A percentile compares a stretch with the other conserved stretches of the same genome.
phyloP scores from a whole-genome alignment of 2,113 vertebrate species.

The Lasiurus borealis region DNA sequence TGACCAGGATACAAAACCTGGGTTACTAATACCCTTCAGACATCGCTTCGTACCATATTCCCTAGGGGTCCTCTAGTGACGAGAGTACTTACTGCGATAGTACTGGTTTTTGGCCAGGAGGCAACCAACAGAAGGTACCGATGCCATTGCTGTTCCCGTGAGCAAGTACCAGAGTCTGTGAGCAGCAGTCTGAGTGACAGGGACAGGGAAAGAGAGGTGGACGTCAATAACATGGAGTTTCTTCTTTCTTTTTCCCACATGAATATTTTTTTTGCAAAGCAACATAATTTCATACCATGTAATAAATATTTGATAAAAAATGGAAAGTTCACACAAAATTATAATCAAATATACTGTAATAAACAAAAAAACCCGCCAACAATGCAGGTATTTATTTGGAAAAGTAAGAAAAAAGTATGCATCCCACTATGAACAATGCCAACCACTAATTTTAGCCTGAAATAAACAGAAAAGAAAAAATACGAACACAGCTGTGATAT shows the following conservation, averaged over 20 bases:
- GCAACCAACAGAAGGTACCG: constrained; percentile 87
- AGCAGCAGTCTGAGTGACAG: constrained; percentile 13
- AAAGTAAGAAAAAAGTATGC: neutral
- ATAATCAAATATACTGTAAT: neutral
- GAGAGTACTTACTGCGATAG: constrained; percentile 86
- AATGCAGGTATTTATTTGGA: neutral
- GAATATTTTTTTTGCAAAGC: neutral
- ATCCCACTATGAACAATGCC: neutral
- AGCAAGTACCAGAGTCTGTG: neutral
- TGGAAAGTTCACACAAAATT: neutral
- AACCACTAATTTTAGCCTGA: neutral
- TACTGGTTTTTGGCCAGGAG: constrained; percentile 89
- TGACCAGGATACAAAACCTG: neutral
- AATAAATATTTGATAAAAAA: neutral
- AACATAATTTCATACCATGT: neutral
- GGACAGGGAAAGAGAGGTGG: neutral
- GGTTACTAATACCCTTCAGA: neutral
- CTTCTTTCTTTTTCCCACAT: neutral
- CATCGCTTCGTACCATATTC: neutral
- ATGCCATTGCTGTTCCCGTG: constrained; percentile 78
- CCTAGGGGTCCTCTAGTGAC: neutral
- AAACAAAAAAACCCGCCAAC: neutral
- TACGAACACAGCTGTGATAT: neutral
- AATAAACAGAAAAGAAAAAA: neutral
- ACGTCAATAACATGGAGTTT: neutral